These are phyloP conservation scores for Metopolophium dirhodum DNA, from an alignment of 1,140 invertebrate species.

Conservation along the genomic window DNA sequence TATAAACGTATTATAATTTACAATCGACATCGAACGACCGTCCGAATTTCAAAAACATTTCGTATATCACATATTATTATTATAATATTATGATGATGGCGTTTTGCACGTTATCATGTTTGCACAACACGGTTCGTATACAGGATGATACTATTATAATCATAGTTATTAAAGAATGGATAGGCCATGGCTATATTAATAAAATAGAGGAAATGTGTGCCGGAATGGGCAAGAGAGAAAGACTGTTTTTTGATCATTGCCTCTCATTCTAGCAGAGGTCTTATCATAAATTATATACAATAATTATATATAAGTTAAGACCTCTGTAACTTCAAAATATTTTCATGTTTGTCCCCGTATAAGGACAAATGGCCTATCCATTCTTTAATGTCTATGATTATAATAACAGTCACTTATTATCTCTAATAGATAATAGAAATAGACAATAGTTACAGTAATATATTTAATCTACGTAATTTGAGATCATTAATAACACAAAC, in stretches of 20 bases:
- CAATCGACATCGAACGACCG: not conserved
- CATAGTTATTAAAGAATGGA: too few species aligned
- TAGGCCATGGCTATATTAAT: too few species aligned
- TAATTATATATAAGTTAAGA: too few species aligned
- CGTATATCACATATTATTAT: not conserved
- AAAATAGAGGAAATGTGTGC: too few species aligned
- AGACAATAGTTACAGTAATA: not conserved
- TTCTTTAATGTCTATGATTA: too few species aligned
- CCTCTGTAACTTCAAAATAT: too few species aligned
- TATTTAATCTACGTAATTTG: not conserved
- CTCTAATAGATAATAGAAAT: not conserved
- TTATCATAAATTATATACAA: too few species aligned
- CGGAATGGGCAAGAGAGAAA: too few species aligned
- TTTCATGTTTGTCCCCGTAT: too few species aligned
- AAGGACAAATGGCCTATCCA: too few species aligned
- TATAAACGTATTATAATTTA: slow-evolving; percentile 8
- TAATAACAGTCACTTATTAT: not conserved
- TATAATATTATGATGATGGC: not conserved
- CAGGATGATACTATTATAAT: not conserved
- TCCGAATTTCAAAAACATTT: not conserved
- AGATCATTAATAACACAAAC: not conserved
- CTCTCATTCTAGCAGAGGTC: too few species aligned
- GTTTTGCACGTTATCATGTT: not conserved
- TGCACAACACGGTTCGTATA: not conserved
- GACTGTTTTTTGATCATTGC: too few species aligned